Evolutionary conservation across 1,140 invertebrate genomes (phyloP).

Genomic region (Papilio polyxenes): DNA sequence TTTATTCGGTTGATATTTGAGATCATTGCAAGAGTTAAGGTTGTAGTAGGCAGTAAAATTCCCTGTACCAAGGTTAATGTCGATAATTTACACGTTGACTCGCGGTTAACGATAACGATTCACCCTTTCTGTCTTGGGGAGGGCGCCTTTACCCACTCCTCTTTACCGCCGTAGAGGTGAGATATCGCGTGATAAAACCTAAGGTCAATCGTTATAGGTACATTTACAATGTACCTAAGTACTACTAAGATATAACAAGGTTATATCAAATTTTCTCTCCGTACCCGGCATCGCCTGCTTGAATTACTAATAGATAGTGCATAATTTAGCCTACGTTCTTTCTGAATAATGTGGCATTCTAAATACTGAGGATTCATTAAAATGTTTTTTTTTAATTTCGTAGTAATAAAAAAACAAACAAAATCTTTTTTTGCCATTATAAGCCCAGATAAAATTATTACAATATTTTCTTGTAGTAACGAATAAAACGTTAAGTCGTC

Average conservation of each 20-base stretch:
- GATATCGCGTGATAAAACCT: conserved; percentile 23
- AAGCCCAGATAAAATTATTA: background rate
- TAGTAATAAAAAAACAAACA: background rate
- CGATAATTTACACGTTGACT: conserved; percentile 16
- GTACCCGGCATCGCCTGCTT: background rate
- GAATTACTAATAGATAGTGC: background rate
- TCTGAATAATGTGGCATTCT: background rate
- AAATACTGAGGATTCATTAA: background rate
- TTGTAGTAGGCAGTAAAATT: background rate
- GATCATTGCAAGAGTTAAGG: conserved; percentile 13
- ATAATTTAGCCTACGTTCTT: background rate
- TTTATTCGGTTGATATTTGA: conserved; percentile 9
- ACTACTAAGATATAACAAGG: conserved; percentile 2
- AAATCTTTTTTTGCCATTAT: too few relatives aligned
- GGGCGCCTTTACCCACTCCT: background rate
- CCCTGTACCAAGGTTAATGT: conserved; percentile 19
- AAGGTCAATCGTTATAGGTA: background rate
- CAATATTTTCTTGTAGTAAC: background rate
- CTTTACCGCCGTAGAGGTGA: background rate
- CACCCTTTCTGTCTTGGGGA: conserved; percentile 18
- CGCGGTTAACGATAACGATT: conserved; percentile 12
- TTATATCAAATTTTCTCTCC: background rate
- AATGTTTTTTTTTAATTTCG: background rate
- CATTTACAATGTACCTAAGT: background rate
- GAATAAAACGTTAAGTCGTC: background rate